Evolutionary conservation across 2,888 invertebrate species (phyloP).

Genomic region (Archips xylosteana): DNA sequence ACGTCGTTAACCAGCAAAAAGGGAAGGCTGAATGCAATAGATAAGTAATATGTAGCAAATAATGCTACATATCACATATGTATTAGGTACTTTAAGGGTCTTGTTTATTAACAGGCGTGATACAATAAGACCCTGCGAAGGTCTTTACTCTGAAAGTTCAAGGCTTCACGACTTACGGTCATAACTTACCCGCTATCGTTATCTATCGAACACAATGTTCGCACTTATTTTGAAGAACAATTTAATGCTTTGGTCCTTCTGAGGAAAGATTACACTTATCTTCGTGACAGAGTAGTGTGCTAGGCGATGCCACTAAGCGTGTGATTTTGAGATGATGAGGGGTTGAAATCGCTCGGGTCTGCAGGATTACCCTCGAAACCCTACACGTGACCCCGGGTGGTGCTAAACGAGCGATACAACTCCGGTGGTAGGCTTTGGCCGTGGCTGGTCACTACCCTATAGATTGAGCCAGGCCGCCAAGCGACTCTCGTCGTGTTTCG

Average conservation of each 20-base stretch:
- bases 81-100: background rate
- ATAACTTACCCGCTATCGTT: constrained; percentile 69
- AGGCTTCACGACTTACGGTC: constrained; percentile 58
- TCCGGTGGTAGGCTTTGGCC: no score
- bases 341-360: no score
- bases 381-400: no score
- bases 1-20: background rate
- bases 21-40: background rate
- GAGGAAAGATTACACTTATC: background rate
- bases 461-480: no score
- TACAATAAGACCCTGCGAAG: constrained; percentile 63
- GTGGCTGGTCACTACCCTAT: no score
- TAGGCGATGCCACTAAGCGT: no score
- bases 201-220: constrained; percentile 57
- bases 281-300: background rate
- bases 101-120: constrained; percentile 43
- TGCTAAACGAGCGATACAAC: no score
- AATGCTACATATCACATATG: background rate
- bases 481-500: no score
- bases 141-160: constrained; percentile 76
- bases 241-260: background rate
- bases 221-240: background rate
- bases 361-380: no score
- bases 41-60: no score
- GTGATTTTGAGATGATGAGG: no score